Base-by-base conservation (phyloP, 2,113 vertebrate genomes). In the Channa maculata region DNA sequence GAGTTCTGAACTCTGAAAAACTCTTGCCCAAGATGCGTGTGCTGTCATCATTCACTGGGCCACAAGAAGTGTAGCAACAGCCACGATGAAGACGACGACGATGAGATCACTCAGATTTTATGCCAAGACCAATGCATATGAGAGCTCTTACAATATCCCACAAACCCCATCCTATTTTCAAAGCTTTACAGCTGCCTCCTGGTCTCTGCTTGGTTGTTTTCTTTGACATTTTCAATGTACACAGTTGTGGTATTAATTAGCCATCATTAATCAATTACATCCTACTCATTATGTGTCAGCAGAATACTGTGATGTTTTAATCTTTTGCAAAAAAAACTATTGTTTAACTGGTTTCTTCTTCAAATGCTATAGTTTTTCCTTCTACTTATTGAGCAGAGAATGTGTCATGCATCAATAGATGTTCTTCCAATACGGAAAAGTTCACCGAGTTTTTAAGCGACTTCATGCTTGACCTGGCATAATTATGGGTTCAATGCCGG, bases 81-180 rank as follows among this genome's bases (percentile, higher is more conserved):
- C 54, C 62, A 39, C 1, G 58, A 14, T 67, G 72, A 67, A 37
- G 77, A 44, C 8, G 41, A 62, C 44, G 49, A 60, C 38, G 80
- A 80, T 88, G 89, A 83, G 86, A 76, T 91, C 91, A 89, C 54
- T 59, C 0, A 2, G 33, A 52, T 72, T 36, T 71, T 9, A 11
- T 62, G 90, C 90, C 91, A 89, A 91, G 74, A 77, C 54, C 86
- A 90, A 88, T 84, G 88, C 80, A 82, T 88, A 57, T 66, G 67
- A 89, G 76, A 64, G 71, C 77, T 86, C 2, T n/a, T 75, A 65
- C 73, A 75, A 81, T 71, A 75, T 78, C 75, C 65, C 72, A 74
- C 36, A 81, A 38, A 60, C 74, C 57, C 60, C 50, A 74, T 84
- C 49, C 74, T n/a, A 49, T 63, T 78, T 69, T 51, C 76, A 37